A percentile compares a stretch with the other conserved stretches of the same genome.
Conservation (phyloP, 2,888 invertebrate genomes). For the Schizaphis graminum region DNA sequence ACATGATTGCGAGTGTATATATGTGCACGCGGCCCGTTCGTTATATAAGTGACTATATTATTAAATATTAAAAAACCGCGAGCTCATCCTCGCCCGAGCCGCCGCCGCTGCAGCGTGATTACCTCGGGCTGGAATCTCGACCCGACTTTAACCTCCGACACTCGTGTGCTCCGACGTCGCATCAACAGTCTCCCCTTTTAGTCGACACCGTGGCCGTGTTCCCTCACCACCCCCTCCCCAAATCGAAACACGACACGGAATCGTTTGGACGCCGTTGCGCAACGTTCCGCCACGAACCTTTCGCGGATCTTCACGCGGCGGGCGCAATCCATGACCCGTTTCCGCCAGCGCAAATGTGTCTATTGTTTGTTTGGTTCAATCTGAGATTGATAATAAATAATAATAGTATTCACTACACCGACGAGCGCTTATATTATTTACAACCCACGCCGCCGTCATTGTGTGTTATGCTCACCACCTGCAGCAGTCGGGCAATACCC, state of each 20-base stretch:
- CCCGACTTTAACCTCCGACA: slow-evolving; percentile 55
- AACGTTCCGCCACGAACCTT: not conserved
- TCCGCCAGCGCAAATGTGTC: not conserved
- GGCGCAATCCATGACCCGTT: not conserved
- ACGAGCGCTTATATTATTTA: not conserved
- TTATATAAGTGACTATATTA: not conserved
- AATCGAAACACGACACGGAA: not conserved
- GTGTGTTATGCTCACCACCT: not conserved
- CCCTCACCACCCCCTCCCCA: not conserved
- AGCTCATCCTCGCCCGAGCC: not conserved
- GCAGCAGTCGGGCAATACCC: not conserved
- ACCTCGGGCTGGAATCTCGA: slow-evolving; percentile 52
- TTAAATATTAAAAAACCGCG: slow-evolving; percentile 18
- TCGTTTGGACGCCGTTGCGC: not conserved
- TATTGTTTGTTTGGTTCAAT: not conserved
- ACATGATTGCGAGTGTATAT: not conserved
- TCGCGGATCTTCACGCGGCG: not conserved
- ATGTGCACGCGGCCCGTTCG: not conserved
- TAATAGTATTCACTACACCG: not conserved
- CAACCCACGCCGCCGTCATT: not conserved
- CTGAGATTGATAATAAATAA: not conserved
- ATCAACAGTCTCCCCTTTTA: not conserved
- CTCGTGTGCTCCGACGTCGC: slow-evolving; percentile 20
- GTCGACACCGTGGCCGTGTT: not conserved
- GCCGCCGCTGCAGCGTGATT: slow-evolving; percentile 39